Conservation (phyloP, 2,113 vertebrate species). For the Anoura caudifer region DNA sequence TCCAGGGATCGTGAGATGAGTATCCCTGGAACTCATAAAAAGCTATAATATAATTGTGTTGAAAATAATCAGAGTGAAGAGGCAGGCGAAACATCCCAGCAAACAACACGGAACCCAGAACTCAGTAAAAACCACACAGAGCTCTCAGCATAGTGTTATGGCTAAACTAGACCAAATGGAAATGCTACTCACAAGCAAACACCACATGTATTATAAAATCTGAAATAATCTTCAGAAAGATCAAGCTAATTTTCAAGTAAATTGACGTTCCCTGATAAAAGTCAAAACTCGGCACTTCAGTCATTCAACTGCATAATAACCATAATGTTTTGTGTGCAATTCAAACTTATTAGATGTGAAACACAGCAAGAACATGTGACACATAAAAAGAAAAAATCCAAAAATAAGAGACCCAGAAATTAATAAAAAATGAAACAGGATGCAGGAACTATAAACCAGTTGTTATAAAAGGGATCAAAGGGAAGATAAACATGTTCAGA, state of each 20-base stretch:
- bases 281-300: not conserved
- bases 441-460: not conserved
- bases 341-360: not conserved
- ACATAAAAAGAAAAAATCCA: not conserved
- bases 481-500: not conserved
- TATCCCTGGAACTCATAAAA: not conserved
- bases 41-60: not conserved
- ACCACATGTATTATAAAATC: not conserved
- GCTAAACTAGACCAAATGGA: not conserved
- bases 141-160: not conserved
- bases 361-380: not conserved
- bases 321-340: not conserved
- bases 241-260: not conserved
- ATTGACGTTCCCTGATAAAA: not conserved
- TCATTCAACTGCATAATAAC: not conserved
- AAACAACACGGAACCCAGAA: not conserved
- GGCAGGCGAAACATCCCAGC: accelerated
- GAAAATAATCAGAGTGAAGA: not conserved
- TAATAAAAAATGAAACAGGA: not conserved
- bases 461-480: not conserved
- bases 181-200: not conserved
- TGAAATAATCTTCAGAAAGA: not conserved
- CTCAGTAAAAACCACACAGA: not conserved
- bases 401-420: not conserved
- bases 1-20: not conserved